Percentiles rank a stretch among this genome's conserved stretches.
Evolutionary conservation across 2,797 vertebrate species (phyloP).

Genomic region (Manis pentadactyla): DNA sequence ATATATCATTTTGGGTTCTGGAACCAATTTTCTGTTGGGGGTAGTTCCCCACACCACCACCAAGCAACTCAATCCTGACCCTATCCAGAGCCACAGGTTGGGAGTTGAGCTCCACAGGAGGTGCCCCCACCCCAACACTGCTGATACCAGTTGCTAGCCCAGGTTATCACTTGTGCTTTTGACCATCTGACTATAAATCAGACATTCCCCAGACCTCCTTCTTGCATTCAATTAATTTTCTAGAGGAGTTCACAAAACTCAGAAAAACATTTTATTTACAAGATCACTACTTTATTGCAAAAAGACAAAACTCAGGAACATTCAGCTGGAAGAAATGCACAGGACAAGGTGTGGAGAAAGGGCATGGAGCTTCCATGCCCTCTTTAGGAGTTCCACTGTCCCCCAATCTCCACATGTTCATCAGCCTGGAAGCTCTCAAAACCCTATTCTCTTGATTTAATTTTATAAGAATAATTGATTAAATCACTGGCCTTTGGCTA

Average conservation of each 20-base stretch:
- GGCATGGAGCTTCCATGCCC: neutral
- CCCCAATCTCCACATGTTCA: neutral
- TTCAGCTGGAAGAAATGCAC: neutral
- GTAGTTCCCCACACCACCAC: neutral
- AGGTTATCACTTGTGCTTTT: neutral
- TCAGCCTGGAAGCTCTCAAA: neutral
- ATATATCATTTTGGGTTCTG: neutral
- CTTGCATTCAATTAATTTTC: neutral
- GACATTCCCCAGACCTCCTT: neutral
- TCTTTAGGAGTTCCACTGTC: neutral
- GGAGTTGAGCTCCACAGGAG: neutral
- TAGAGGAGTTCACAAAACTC: neutral
- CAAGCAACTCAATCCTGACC: neutral
- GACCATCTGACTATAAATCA: neutral
- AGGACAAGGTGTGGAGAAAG: neutral
- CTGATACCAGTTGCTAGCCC: no score
- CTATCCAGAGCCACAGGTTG: neutral
- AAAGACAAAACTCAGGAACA: neutral
- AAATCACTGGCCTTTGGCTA: neutral
- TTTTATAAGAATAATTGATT: neutral
- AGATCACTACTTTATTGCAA: neutral
- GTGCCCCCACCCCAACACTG: no score
- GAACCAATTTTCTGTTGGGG: neutral
- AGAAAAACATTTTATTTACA: neutral
- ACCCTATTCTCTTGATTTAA: neutral